These are phyloP conservation scores for Poecilia wingei DNA, from an alignment of 2,797 vertebrate genomes.

Conservation along the genomic window DNA sequence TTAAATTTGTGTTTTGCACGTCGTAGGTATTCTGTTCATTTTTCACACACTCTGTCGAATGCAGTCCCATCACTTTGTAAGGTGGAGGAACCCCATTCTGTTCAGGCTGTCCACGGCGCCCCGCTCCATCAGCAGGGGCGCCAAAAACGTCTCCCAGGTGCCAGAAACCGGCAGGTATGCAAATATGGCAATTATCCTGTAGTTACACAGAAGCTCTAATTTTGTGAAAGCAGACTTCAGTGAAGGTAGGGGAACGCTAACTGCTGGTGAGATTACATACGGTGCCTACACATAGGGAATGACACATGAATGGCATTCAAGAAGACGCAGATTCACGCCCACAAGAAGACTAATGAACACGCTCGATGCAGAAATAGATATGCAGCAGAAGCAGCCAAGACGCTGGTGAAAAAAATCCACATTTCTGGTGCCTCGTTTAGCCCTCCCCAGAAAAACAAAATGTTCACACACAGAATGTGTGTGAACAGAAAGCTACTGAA, in stretches of 20 bases:
- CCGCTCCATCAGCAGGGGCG: slow-evolving; percentile 41
- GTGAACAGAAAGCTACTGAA: neutral
- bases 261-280: neutral
- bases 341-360: slow-evolving; percentile 35
- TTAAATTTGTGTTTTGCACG: slow-evolving; percentile 21
- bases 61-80: slow-evolving; percentile 55
- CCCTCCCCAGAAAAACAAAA: neutral
- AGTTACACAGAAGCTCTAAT: slow-evolving; percentile 50
- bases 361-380: slow-evolving; percentile 31
- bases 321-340: slow-evolving; percentile 40
- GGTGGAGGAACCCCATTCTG: slow-evolving; percentile 54
- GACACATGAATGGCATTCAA: slow-evolving; percentile 27
- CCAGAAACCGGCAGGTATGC: slow-evolving; percentile 62
- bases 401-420: slow-evolving; percentile 8
- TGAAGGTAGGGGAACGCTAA: slow-evolving; percentile 26
- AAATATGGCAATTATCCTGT: slow-evolving; percentile 65
- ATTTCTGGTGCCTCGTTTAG: slow-evolving; percentile 11
- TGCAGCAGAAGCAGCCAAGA: slow-evolving; percentile 8
- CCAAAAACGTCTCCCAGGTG: slow-evolving; percentile 58
- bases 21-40: slow-evolving; percentile 54
- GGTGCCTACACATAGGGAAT: slow-evolving; percentile 6
- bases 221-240: slow-evolving; percentile 24
- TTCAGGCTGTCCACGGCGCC: slow-evolving; percentile 55
- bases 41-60: slow-evolving; percentile 57
- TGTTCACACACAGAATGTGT: neutral